phyloP scores from a whole-genome alignment of 2,797 vertebrate genomes.

The Dendrocincla tyrannina region DNA sequence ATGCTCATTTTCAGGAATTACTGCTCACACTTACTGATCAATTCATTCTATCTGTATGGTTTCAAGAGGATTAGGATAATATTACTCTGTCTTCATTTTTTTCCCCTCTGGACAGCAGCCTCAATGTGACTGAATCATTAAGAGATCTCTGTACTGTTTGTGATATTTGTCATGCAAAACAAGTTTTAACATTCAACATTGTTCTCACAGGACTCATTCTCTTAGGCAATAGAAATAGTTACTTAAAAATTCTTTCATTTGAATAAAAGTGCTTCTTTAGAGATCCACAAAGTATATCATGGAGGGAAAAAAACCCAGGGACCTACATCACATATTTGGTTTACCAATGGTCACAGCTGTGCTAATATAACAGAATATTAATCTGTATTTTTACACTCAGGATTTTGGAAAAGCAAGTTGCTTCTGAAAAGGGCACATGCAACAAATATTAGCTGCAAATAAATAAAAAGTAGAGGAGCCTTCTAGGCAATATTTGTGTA shows the following conservation, averaged over 20 bases:
- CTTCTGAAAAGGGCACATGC: slow-evolving; percentile 19
- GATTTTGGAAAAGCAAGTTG: slow-evolving; percentile 15
- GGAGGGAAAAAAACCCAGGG: no score
- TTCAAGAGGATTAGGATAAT: not conserved
- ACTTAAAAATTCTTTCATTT: not conserved
- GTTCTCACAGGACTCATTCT: not conserved
- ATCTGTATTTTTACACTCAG: not conserved
- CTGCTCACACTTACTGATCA: not conserved
- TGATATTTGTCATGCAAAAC: not conserved
- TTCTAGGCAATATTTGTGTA: slow-evolving; percentile 35
- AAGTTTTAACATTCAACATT: not conserved
- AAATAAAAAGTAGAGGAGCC: slow-evolving; percentile 20
- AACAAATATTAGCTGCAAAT: slow-evolving; percentile 47
- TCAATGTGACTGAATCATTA: not conserved
- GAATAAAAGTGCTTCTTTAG: not conserved
- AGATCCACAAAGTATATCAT: not conserved
- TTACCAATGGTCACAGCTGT: slow-evolving; percentile 4
- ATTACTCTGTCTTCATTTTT: not conserved
- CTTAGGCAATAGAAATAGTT: not conserved
- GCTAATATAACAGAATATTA: slow-evolving; percentile 25
- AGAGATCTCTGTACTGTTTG: not conserved
- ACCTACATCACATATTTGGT: not conserved
- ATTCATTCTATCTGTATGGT: not conserved
- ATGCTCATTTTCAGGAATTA: not conserved
- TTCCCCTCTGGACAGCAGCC: not conserved